Evolutionary conservation across 23 tunicate genomes (phyloP), one percentile per base, ranked within the genome.

Genomic region (Corella eumyota): DNA sequence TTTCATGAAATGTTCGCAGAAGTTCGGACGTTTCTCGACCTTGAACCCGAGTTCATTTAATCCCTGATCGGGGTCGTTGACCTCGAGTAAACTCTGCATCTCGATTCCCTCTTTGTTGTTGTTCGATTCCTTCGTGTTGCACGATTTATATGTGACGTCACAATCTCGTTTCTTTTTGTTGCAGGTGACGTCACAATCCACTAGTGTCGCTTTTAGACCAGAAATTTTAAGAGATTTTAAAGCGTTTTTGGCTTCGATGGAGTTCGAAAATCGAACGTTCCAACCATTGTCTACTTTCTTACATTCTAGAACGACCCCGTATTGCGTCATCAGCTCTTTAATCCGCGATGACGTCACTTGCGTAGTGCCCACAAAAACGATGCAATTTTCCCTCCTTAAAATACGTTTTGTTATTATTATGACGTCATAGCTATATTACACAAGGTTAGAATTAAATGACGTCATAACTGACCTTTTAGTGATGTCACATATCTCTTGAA

Each of bases 261-360:
- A 27, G 64, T 56, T 81, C 26, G 79, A 38, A 63, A 36, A 81
- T 25, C 25, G 15, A 25, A 72, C 69, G 34, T 2, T 36, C 77
- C 77, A 79, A 55, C 66, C 61, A 6, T 24, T 25, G 32, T 30
- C 36, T 2, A 25, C 31, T 29, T 25, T 29, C 0, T 28, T 56
- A 57, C 66, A 56, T n/a, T 22, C 23, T 34, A 30, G 4, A 45
- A 81, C 90, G 22, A 81, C 90, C 1, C 90, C 90, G 60, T 57
- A 81, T 38, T 72, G 79, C 63, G 48, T 65, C 79, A 81, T 66
- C 64, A 60, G 27, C 1, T 30, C 58, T 59, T 68, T 59, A 19
- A 67, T 61, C 7, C 45, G 47, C 32, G 34, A 23, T 2, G 25
- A 31, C 17, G 30, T 62, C 32, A 38, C 68, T 51, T 62, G 30